Conservation (phyloP, 2,113 vertebrate genomes). For the Tapirus terrestris region DNA sequence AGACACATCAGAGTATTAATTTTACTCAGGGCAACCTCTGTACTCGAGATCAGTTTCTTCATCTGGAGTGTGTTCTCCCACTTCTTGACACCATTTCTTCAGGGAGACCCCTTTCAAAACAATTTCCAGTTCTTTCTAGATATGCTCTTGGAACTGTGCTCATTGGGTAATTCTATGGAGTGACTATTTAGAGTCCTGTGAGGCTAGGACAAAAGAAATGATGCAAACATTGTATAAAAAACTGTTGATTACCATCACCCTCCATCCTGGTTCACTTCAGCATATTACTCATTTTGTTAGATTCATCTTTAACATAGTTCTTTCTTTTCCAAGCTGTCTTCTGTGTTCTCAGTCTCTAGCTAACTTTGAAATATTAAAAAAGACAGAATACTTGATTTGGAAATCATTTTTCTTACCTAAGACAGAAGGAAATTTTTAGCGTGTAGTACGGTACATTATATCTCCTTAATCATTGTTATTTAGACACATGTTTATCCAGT, state of each 20-base stretch:
- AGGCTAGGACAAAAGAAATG: background rate
- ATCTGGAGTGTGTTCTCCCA: background rate
- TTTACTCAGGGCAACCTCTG: background rate
- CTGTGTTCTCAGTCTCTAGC: background rate
- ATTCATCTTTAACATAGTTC: background rate
- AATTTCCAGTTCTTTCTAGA: background rate
- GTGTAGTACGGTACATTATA: background rate
- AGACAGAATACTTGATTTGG: background rate
- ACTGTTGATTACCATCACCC: background rate
- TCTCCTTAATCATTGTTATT: slow-evolving; percentile 15
- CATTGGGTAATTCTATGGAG: background rate
- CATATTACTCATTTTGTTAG: background rate
- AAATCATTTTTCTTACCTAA: slow-evolving; percentile 10
- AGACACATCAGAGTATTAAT: background rate
- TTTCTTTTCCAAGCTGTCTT: background rate
- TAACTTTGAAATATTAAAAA: slow-evolving; percentile 23
- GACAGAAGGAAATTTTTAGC: background rate
- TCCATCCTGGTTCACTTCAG: background rate
- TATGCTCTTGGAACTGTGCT: background rate
- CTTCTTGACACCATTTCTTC: background rate
- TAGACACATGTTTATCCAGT: background rate
- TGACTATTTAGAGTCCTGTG: background rate
- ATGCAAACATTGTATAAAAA: background rate
- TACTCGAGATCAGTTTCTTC: background rate
- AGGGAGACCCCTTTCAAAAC: background rate